Percentiles rank a stretch among this genome's conserved stretches.
These are phyloP conservation scores for Pogonophryne albipinna DNA, from an alignment of 2,797 vertebrate species.

Conservation along the genomic window DNA sequence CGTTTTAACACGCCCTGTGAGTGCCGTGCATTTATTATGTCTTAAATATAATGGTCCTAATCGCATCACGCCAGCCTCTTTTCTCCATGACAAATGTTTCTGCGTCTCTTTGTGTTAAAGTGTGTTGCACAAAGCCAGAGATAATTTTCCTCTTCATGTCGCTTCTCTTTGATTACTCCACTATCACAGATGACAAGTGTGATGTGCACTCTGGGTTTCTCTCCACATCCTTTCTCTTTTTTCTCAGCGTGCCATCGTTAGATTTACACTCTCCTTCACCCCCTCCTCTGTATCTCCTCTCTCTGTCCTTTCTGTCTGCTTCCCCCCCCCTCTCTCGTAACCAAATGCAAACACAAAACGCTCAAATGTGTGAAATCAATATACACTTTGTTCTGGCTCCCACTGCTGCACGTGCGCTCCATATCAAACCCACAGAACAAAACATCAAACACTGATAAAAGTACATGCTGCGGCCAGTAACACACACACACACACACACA, in stretches of 20 bases:
- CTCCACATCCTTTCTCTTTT: conserved; percentile 3
- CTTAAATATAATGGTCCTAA: conserved; percentile 14
- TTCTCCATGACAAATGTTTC: conserved; percentile 25
- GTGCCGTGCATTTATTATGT: conserved; percentile 3
- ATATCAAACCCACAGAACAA: conserved; percentile 6
- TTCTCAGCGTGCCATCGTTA: conserved; percentile 25
- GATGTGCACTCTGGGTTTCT: conserved; percentile 28
- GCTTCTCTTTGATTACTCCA: conserved; percentile 46
- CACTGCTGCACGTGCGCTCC: conserved; percentile 1
- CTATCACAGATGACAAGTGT: conserved; percentile 44
- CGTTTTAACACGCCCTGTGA: not conserved
- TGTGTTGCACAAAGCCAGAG: conserved; percentile 43
- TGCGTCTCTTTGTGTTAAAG: conserved; percentile 28
- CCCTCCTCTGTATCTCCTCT: conserved; percentile 21
- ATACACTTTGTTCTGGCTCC: conserved; percentile 11
- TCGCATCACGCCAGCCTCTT: conserved; percentile 17
- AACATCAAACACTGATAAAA: conserved; percentile 5
- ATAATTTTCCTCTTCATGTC: conserved; percentile 37
- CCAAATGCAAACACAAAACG: not conserved
- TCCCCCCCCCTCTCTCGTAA: not conserved
- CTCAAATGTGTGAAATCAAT: conserved; percentile 6
- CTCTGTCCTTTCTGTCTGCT: not conserved
- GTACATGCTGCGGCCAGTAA: too few species aligned
- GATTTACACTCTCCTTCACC: conserved; percentile 47
- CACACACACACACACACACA: too few species aligned